These are phyloP conservation scores for Tipula vernalis DNA, from an alignment of 2,888 invertebrate genomes.

Conservation along the genomic window DNA sequence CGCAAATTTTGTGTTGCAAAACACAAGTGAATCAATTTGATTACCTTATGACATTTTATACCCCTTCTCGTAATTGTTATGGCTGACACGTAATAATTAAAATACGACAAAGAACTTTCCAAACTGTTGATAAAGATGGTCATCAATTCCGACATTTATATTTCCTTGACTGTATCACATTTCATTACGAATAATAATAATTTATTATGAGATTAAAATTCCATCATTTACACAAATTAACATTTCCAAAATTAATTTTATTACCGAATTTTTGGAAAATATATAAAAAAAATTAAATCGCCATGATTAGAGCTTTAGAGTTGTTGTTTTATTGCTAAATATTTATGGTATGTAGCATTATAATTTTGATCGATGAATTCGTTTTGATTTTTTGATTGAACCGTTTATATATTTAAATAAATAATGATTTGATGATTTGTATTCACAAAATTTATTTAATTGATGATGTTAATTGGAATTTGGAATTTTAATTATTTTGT, in stretches of 20 bases:
- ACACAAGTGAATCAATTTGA: too few relatives aligned
- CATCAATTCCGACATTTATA: too few relatives aligned
- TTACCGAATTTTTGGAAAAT: background rate
- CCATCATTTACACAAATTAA: background rate
- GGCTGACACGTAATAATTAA: too few relatives aligned
- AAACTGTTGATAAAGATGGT: too few relatives aligned
- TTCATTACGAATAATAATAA: background rate
- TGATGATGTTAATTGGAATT: background rate
- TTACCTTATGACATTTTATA: too few relatives aligned
- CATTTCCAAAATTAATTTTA: background rate
- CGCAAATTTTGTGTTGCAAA: too few relatives aligned
- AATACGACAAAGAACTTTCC: too few relatives aligned
- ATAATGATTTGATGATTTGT: background rate
- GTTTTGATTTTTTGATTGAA: background rate
- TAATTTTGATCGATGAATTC: background rate
- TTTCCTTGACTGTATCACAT: background rate
- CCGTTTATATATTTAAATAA: background rate
- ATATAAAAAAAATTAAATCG: background rate
- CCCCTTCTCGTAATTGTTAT: too few relatives aligned
- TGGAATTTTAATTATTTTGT: background rate
- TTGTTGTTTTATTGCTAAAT: background rate
- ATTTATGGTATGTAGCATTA: background rate
- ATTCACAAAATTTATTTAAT: background rate
- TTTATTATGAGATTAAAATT: conserved; percentile 4
- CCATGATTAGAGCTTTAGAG: background rate